These are phyloP conservation scores for Telmatochromis sp. DNA, from an alignment of 2,113 vertebrate species.

Conservation along the genomic window DNA sequence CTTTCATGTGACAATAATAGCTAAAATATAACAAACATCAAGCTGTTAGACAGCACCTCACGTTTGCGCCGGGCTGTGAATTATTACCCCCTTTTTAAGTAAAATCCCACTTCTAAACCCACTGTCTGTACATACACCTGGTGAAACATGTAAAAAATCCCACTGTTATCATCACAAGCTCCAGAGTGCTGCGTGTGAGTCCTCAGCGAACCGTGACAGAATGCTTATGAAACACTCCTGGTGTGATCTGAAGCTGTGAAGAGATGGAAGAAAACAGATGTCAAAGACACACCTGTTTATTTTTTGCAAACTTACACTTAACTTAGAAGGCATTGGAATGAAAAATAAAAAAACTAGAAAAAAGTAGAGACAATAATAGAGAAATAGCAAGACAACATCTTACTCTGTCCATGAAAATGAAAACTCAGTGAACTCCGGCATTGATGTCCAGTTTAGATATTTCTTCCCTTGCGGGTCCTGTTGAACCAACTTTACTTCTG, in stretches of 20 bases:
- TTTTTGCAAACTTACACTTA: not conserved
- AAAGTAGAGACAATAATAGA: not conserved
- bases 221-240: not conserved
- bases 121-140: not conserved
- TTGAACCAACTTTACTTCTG: not conserved
- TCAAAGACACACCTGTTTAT: accelerated
- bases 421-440: not conserved
- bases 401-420: not conserved
- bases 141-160: not conserved
- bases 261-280: not conserved
- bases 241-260: not conserved
- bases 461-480: accelerated
- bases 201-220: not conserved
- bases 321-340: not conserved
- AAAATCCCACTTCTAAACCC: not conserved
- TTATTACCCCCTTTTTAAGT: not conserved
- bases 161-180: not conserved
- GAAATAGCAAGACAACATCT: not conserved
- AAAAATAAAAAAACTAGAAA: not conserved
- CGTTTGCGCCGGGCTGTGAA: accelerated
- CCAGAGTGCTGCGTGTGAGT: not conserved
- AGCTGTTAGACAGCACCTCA: not conserved
- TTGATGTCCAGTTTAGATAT: not conserved
- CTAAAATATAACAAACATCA: not conserved
- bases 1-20: not conserved